phyloP scores from a whole-genome alignment of 2,888 invertebrate species.

The Scaptomyza cyrtandrae region DNA sequence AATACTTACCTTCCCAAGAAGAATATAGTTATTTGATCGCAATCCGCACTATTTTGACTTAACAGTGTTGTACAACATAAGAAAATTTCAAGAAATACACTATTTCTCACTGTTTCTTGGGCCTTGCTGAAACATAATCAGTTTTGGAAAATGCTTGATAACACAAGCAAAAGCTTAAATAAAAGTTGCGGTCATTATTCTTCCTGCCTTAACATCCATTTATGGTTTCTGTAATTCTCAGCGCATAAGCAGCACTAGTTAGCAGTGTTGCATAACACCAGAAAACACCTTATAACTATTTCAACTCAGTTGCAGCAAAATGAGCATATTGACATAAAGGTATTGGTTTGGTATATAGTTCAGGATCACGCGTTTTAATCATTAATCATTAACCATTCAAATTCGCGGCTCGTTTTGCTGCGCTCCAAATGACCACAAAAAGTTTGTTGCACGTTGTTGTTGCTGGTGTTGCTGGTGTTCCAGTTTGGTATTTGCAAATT shows the following conservation, averaged over 20 bases:
- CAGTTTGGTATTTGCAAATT: conserved; percentile 61
- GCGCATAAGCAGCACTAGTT: neutral
- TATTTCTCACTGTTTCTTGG: no score
- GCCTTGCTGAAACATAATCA: neutral
- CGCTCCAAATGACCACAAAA: conserved; percentile 65
- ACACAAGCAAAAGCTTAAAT: neutral
- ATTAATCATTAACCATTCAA: conserved; percentile 10
- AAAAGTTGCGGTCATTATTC: no score
- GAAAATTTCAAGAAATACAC: no score
- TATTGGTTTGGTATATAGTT: neutral
- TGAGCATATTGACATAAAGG: no score
- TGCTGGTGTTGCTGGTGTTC: conserved; percentile 39
- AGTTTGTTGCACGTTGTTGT: conserved; percentile 21
- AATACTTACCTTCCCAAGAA: no score
- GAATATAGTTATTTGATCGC: no score
- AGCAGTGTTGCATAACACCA: conserved; percentile 10
- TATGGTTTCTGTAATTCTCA: neutral
- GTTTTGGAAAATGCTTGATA: neutral
- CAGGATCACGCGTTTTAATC: conserved; percentile 22
- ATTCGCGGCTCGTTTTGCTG: conserved; percentile 13
- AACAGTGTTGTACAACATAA: no score
- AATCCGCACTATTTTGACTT: no score
- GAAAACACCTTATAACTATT: neutral
- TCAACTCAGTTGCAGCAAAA: no score
- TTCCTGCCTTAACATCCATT: neutral